These are phyloP conservation scores for Cichladusa arquata DNA, from an alignment of 2,113 vertebrate species.

Conservation along the genomic window DNA sequence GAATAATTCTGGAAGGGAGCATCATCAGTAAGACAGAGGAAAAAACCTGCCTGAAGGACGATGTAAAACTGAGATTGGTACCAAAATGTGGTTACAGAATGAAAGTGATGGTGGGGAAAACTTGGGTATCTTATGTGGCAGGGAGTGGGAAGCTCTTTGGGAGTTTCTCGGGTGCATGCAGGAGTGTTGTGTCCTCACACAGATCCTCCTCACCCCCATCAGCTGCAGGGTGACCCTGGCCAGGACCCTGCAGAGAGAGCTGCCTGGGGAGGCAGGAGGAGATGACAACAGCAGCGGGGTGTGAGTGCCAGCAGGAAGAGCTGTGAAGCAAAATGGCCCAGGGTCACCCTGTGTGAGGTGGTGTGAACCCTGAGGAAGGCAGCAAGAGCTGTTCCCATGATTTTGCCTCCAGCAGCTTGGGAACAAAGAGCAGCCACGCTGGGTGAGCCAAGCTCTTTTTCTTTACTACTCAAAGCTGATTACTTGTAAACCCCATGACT, in stretches of 20 bases:
- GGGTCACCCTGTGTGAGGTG: neutral
- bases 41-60: neutral
- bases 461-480: neutral
- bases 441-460: neutral
- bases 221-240: neutral
- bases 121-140: fast-evolving
- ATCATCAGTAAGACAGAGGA: neutral
- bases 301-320: neutral
- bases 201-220: neutral
- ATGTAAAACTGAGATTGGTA: neutral
- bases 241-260: neutral
- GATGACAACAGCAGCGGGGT: fast-evolving
- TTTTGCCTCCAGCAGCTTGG: neutral
- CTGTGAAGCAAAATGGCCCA: neutral
- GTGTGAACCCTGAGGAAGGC: neutral
- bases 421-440: neutral
- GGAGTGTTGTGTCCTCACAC: neutral
- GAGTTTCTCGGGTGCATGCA: neutral
- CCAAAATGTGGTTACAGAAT: neutral
- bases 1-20: neutral
- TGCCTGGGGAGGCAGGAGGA: neutral
- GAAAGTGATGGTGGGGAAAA: neutral
- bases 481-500: conserved; percentile 10
- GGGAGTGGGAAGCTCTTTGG: neutral
- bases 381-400: neutral